These are phyloP conservation scores for Antedon mediterranea DNA, from an alignment of 53 echinoderm and acorn worm genomes.

Conservation along the genomic window DNA sequence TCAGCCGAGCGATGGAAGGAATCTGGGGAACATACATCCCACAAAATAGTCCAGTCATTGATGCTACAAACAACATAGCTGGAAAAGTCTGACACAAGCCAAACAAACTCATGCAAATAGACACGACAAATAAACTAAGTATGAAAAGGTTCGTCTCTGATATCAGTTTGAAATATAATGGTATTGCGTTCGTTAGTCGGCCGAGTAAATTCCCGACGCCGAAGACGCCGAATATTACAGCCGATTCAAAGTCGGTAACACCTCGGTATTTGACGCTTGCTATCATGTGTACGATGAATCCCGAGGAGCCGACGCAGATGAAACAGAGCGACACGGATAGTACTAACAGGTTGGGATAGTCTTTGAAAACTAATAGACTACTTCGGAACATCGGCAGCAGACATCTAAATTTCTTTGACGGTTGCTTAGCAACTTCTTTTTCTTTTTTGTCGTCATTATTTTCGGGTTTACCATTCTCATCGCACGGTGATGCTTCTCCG, in stretches of 20 bases:
- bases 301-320: neutral
- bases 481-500: neutral
- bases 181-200: neutral
- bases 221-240: neutral
- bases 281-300: neutral
- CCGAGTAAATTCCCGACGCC: neutral
- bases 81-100: neutral
- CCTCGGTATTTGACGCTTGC: neutral
- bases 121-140: neutral
- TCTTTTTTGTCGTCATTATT: neutral
- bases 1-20: neutral
- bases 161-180: neutral
- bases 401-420: neutral
- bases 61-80: neutral
- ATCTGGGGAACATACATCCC: neutral
- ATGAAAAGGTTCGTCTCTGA: neutral
- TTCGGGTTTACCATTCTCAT: too few relatives aligned
- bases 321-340: neutral
- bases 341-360: neutral
- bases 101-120: neutral
- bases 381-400: neutral
- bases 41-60: neutral
- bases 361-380: neutral
- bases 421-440: neutral
- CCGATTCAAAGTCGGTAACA: neutral